Evolutionary conservation across 2,888 invertebrate genomes (phyloP).

Genomic region (Diloba caeruleocephala): DNA sequence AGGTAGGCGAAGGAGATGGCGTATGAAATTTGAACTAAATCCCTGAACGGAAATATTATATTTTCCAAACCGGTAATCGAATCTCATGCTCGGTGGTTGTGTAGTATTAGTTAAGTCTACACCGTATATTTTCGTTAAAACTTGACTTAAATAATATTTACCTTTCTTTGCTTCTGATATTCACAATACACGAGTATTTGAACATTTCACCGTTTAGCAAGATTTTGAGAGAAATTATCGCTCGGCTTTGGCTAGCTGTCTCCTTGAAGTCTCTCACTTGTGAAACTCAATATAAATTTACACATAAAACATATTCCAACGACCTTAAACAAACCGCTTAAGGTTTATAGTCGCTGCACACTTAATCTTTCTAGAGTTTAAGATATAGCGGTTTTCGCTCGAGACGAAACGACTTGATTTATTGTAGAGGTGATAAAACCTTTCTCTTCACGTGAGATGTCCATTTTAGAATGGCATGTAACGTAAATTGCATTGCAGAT

Average conservation of each 20-base stretch:
- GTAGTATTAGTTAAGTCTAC: too few species aligned
- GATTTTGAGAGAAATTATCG: slow-evolving; percentile 56
- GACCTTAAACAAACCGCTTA: slow-evolving; percentile 6
- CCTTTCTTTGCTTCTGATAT: slow-evolving; percentile 61
- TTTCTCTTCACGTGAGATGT: slow-evolving; percentile 57
- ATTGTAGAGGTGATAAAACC: slow-evolving; percentile 55
- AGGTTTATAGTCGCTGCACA: slow-evolving; percentile 17
- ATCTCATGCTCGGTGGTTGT: too few species aligned
- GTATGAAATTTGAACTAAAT: too few species aligned
- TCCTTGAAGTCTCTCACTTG: slow-evolving; percentile 32
- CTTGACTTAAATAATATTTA: slow-evolving; percentile 14
- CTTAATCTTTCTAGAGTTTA: slow-evolving; percentile 19
- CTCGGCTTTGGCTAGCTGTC: slow-evolving; percentile 26
- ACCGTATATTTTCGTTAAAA: slow-evolving; percentile 25
- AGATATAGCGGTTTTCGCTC: slow-evolving; percentile 21
- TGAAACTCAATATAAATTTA: slow-evolving; percentile 9
- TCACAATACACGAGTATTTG: too few species aligned
- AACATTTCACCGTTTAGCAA: slow-evolving; percentile 51
- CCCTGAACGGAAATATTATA: too few species aligned
- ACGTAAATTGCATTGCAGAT: slow-evolving; percentile 54
- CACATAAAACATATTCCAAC: not conserved
- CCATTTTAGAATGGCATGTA: slow-evolving; percentile 50
- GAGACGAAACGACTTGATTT: slow-evolving; percentile 51
- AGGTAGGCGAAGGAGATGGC: too few species aligned
- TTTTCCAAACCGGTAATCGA: too few species aligned